Evolutionary conservation across 1,140 invertebrate species (phyloP).

Genomic region (Polypedilum pembai): DNA sequence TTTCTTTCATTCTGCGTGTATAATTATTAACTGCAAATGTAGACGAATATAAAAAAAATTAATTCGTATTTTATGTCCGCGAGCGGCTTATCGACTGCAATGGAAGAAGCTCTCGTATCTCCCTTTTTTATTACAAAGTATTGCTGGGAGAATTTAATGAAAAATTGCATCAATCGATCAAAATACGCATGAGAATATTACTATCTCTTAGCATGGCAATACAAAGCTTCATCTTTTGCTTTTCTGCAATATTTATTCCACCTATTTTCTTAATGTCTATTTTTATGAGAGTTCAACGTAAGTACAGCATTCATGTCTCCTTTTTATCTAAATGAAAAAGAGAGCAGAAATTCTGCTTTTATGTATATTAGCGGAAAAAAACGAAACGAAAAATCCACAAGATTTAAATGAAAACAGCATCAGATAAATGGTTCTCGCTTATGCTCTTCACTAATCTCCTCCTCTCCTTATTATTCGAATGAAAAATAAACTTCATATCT

Average conservation of each 20-base stretch:
- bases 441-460: neutral
- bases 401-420: neutral
- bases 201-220: neutral
- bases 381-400: no score
- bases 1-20: neutral
- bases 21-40: slow-evolving; percentile 10
- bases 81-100: neutral
- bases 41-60: slow-evolving; percentile 18
- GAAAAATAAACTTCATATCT: neutral
- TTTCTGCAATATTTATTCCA: slow-evolving; percentile 26
- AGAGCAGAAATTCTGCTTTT: no score
- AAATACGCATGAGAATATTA: neutral
- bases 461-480: neutral
- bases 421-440: neutral
- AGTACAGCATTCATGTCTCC: slow-evolving; percentile 10
- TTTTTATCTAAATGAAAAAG: neutral
- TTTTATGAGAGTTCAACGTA: neutral
- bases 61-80: neutral
- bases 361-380: no score
- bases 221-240: neutral
- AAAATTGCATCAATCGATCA: slow-evolving; percentile 20
- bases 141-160: neutral
- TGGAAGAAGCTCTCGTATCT: neutral
- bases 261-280: neutral
- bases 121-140: no score